These are phyloP conservation scores for Apteryx mantelli DNA, from an alignment of 2,113 vertebrate genomes.

Conservation along the genomic window DNA sequence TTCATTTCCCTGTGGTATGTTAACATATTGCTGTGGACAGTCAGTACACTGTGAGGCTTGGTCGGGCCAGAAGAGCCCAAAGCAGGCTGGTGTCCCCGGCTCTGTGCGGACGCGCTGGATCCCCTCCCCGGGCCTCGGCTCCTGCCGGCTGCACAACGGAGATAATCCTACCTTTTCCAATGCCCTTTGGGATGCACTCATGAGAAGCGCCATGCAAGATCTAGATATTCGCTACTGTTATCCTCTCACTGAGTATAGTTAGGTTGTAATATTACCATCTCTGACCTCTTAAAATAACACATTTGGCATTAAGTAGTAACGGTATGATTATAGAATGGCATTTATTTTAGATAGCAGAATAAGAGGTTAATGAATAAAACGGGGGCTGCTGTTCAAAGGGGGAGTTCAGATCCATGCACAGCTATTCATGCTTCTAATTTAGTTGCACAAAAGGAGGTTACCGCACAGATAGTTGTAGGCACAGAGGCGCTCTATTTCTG, in stretches of 20 bases:
- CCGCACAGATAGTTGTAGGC: background rate
- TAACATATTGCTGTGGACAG: background rate
- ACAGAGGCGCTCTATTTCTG: background rate
- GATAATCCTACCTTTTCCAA: background rate
- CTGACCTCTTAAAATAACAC: background rate
- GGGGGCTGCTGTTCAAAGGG: background rate
- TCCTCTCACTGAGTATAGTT: background rate
- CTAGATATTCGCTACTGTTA: background rate
- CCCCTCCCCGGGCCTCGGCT: background rate
- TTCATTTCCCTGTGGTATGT: background rate
- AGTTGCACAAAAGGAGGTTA: background rate
- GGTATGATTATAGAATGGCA: background rate
- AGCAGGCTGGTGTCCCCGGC: background rate
- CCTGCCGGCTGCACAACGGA: background rate
- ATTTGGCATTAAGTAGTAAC: background rate
- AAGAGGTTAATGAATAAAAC: background rate
- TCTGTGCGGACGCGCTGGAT: too few relatives aligned
- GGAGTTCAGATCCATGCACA: background rate
- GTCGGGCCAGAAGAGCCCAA: background rate
- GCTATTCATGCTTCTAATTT: background rate
- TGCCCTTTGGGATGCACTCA: background rate
- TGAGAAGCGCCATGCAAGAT: background rate
- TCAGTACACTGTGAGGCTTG: background rate
- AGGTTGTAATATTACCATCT: background rate
- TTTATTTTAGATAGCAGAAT: background rate